Base-by-base conservation (phyloP, 2,797 vertebrate species). In the Dromococcyx pavoninus region DNA sequence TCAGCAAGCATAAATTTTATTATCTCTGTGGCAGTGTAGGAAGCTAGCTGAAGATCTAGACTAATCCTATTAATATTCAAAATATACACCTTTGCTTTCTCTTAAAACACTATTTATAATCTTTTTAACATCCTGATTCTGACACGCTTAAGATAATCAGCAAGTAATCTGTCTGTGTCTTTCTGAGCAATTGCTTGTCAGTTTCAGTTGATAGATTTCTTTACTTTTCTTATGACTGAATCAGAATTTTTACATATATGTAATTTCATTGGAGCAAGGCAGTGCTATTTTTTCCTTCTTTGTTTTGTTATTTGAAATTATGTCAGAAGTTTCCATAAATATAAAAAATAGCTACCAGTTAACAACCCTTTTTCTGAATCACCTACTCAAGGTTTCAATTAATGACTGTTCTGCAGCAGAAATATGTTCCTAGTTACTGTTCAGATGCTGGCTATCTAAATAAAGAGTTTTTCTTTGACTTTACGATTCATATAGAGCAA, bases 31-130 rank as follows among this genome's bases (percentile, higher is more conserved):
- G 18, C 24, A 67, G 33, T 91, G 67, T 67, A 74, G 37, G 33
- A 93, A 91, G 13, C 11, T 67, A 87, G 37, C 23, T 79, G 60
- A 91, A 82, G 17, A 15, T 57, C 64, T 86, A 89, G 25, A 61
- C 23, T 73, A 91, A 86, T 70, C 41, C 7, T 88, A 61, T 88
- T 80, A 92, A 86, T 93, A 87, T 82, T 71, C 6, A 85, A 62
- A 50, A 83, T 86, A 90, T 79, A 48, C 43, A 82, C 67, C 35
- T 19, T 13, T 84, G 17, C 8, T 85, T 80, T 85, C 13, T 76
- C 21, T 84, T 84, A 74, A 37, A 64, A 22, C 30, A 65, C 33
- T 74, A 61, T 53, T 82, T 76, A 71, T 46, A 72, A 46, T 39
- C 2, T 92, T 67, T 83, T 71, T 0, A 3, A 86, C 64, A 71